Evolutionary conservation across 2,888 invertebrate species (phyloP).

Genomic region (Cephus spinipes): DNA sequence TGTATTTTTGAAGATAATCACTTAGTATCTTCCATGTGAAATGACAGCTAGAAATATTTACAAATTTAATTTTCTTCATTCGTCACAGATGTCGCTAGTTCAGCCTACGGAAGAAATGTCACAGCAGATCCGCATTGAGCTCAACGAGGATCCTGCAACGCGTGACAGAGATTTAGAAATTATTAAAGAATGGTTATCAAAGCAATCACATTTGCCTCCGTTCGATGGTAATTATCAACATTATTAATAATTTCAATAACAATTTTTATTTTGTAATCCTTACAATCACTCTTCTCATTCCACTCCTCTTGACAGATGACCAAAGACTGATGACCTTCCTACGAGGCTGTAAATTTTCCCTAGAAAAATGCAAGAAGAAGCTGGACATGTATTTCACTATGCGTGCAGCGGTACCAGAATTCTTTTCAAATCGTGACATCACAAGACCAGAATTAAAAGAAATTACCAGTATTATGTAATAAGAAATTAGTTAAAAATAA

Average conservation of each 20-base stretch:
- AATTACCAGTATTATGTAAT: slow-evolving; percentile 78
- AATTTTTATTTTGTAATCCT: neutral
- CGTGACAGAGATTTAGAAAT: slow-evolving; percentile 70
- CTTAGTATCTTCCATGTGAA: neutral
- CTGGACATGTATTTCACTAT: slow-evolving; percentile 91
- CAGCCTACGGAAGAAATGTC: slow-evolving; percentile 78
- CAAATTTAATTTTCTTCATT: neutral
- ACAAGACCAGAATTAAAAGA: slow-evolving; percentile 79
- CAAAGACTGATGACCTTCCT: slow-evolving; percentile 83
- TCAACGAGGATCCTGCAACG: slow-evolving; percentile 75
- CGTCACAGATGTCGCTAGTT: slow-evolving; percentile 70
- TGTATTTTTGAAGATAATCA: neutral
- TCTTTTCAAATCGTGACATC: slow-evolving; percentile 83
- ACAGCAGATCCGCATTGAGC: slow-evolving; percentile 75
- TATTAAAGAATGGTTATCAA: slow-evolving; percentile 75
- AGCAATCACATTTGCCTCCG: slow-evolving; percentile 74
- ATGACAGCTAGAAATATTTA: neutral
- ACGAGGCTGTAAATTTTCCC: slow-evolving; percentile 86
- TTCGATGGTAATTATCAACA: slow-evolving; percentile 48
- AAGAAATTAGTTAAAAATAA: slow-evolving; percentile 30
- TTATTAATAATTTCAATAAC: neutral
- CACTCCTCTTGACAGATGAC: slow-evolving; percentile 73
- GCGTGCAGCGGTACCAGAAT: slow-evolving; percentile 85
- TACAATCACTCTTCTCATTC: neutral
- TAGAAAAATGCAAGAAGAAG: slow-evolving; percentile 87